phyloP scores from a whole-genome alignment of 2,888 invertebrate genomes.

The Allophyes oxyacanthae region DNA sequence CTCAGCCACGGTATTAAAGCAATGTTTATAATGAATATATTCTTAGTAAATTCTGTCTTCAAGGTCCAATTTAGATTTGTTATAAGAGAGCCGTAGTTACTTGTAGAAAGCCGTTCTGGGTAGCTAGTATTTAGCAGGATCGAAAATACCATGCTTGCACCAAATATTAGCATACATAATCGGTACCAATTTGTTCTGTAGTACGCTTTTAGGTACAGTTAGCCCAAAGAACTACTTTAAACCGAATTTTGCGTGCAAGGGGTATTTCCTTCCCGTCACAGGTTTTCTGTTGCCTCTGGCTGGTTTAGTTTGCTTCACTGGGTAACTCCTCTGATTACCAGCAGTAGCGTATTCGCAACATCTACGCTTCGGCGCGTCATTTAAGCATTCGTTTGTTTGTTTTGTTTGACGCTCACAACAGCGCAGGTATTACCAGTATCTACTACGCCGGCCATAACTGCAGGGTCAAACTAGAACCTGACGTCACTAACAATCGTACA shows the following conservation, averaged over 20 bases:
- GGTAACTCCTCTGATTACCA: no score
- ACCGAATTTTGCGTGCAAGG: background rate
- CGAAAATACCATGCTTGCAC: no score
- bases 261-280: no score
- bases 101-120: no score
- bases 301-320: no score
- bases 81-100: no score
- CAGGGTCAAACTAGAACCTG: slow-evolving; percentile 42
- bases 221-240: background rate
- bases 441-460: slow-evolving; percentile 10
- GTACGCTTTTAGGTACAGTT: background rate
- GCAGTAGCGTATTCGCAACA: no score
- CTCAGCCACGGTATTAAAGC: slow-evolving; percentile 3
- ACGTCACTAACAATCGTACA: slow-evolving; percentile 50
- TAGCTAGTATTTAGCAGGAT: no score
- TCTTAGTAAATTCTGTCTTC: no score
- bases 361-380: no score
- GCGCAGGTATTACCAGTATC: background rate
- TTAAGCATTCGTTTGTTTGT: background rate
- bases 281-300: no score
- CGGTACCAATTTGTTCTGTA: background rate
- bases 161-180: background rate
- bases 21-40: background rate
- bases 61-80: no score
- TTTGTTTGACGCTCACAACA: background rate